Conservation (phyloP, 2,888 invertebrate genomes). For the Apamea sordens region DNA sequence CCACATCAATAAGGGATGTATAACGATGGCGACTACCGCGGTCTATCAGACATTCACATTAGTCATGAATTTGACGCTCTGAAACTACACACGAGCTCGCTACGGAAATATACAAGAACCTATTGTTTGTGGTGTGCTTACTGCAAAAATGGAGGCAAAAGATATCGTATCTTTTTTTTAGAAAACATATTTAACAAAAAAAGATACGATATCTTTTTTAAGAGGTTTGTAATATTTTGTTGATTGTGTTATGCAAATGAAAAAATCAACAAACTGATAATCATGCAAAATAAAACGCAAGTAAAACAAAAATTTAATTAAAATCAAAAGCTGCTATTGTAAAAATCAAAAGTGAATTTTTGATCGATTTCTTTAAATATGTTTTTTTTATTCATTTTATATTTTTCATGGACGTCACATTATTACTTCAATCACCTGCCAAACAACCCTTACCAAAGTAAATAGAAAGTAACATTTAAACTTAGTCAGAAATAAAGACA, state of each 20-base stretch:
- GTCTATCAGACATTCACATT: constrained; percentile 87
- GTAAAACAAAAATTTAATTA: not conserved
- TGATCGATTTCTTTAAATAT: not conserved
- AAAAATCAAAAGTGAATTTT: not conserved
- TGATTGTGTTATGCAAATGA: not conserved
- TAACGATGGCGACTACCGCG: constrained; percentile 69
- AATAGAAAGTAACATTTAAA: constrained; percentile 9
- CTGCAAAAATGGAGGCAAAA: not conserved
- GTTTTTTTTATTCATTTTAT: not conserved
- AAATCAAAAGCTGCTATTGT: not conserved
- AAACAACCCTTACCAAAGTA: constrained; percentile 12
- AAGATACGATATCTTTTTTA: too few relatives aligned
- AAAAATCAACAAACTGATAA: not conserved
- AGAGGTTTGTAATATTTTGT: not conserved
- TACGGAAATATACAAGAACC: constrained; percentile 32
- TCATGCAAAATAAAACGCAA: not conserved
- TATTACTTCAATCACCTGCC: constrained; percentile 13
- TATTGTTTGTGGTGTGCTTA: constrained; percentile 46
- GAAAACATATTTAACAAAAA: not conserved
- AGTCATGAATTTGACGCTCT: constrained; percentile 88
- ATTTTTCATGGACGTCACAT: not conserved
- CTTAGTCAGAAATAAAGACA: constrained; percentile 2
- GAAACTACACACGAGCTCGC: constrained; percentile 79
- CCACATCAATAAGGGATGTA: constrained; percentile 66
- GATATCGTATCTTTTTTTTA: not conserved